Conservation (phyloP, 2,113 vertebrate genomes). For the Fregetta grallaria region DNA sequence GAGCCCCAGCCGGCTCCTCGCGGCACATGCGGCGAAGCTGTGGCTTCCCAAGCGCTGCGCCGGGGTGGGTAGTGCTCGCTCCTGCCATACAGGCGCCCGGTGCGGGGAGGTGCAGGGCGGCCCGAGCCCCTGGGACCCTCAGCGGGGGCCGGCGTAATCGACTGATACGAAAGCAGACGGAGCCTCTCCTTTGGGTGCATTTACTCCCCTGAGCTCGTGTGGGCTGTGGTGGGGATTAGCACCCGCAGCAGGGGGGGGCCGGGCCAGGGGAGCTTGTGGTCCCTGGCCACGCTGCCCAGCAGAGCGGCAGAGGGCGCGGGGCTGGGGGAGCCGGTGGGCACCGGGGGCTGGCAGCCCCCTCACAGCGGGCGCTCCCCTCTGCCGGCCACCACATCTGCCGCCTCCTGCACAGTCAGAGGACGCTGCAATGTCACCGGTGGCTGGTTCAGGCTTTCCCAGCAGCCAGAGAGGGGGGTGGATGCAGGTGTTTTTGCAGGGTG, state of each 20-base stretch:
- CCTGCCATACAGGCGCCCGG: accelerated
- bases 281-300: background rate
- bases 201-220: accelerated
- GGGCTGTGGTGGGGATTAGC: background rate
- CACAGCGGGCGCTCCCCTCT: accelerated
- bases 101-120: background rate
- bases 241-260: accelerated
- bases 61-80: accelerated
- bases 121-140: background rate
- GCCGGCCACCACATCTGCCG: background rate
- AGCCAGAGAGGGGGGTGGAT: accelerated
- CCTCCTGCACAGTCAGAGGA: background rate
- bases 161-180: accelerated
- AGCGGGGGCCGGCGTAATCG: accelerated
- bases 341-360: background rate
- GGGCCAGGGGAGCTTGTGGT: background rate
- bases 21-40: accelerated
- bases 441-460: background rate
- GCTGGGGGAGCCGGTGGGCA: accelerated
- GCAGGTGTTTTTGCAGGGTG: background rate
- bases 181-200: background rate
- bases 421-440: accelerated
- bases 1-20: accelerated
- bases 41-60: accelerated
- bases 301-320: background rate